Percentiles rank a stretch among this genome's conserved stretches.
phyloP scores from a whole-genome alignment of 2,797 vertebrate genomes.

The Acipenser transmontanus region DNA sequence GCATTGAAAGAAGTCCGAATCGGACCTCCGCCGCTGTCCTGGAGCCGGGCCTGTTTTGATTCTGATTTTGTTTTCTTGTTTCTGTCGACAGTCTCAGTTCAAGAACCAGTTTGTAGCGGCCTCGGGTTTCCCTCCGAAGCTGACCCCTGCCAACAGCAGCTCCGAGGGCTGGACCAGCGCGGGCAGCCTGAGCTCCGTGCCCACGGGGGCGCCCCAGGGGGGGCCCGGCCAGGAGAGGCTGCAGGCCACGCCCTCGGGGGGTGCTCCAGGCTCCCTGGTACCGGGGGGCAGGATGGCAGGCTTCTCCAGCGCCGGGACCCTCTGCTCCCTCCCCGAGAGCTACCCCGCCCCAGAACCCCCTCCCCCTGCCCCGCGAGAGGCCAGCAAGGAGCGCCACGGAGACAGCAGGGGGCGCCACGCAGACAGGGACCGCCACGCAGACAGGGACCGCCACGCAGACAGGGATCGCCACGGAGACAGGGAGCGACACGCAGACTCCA shows the following conservation, averaged over 20 bases:
- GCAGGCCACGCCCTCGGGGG: constrained; percentile 24
- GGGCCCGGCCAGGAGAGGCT: constrained; percentile 45
- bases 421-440: constrained; percentile 36
- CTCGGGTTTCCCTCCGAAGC: constrained; percentile 80
- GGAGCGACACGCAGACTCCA: constrained; percentile 36
- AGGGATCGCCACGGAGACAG: constrained; percentile 40
- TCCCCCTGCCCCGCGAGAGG: constrained; percentile 36
- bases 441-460: constrained; percentile 24
- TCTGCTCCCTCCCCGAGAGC: constrained; percentile 73
- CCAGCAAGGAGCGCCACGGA: constrained; percentile 54
- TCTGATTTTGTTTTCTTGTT: constrained; percentile 17
- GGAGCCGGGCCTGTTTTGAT: background rate
- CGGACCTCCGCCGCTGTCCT: background rate
- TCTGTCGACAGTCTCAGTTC: constrained; percentile 75
- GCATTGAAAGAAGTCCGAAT: no score
- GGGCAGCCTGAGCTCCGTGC: constrained; percentile 88
- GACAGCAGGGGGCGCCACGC: constrained; percentile 56
- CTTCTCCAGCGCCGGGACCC: constrained; percentile 85
- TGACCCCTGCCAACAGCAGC: constrained; percentile 73
- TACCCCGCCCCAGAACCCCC: constrained; percentile 39
- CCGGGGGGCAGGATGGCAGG: constrained; percentile 55
- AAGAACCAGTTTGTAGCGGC: constrained; percentile 97
- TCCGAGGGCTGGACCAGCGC: constrained; percentile 92
- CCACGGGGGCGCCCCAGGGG: constrained; percentile 59
- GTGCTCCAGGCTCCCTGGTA: constrained; percentile 26